Evolutionary conservation across 2,797 vertebrate species (phyloP).

Genomic region (Pantherophis vulpinus): DNA sequence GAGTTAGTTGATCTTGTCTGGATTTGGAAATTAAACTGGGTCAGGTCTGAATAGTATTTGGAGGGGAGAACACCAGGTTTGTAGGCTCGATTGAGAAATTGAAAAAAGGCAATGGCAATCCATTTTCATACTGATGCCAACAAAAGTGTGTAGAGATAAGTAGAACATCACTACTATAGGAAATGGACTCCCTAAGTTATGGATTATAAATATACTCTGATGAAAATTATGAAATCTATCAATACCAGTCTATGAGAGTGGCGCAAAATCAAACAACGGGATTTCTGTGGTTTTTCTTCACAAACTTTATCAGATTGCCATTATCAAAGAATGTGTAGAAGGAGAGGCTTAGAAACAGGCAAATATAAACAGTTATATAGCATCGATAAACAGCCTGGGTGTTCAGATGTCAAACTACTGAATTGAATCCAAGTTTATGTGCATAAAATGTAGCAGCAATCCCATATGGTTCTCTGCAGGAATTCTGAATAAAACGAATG

Average conservation of each 20-base stretch:
- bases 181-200: not conserved
- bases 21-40: not conserved
- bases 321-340: not conserved
- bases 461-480: not conserved
- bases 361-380: not conserved
- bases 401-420: not conserved
- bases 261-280: not conserved
- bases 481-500: not conserved
- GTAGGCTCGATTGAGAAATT: not conserved
- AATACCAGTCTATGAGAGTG: not conserved
- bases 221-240: not conserved
- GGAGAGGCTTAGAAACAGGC: not conserved
- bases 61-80: not conserved
- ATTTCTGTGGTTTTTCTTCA: not conserved
- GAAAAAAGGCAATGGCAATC: not conserved
- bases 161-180: not conserved
- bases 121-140: not conserved
- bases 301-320: not conserved
- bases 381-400: not conserved
- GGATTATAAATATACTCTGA: not conserved
- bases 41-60: not conserved
- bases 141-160: not conserved
- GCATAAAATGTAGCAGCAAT: not conserved
- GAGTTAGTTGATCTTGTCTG: not conserved
- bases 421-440: not conserved